Base-by-base conservation (phyloP, 1,140 invertebrate genomes). In the Scaptodrosophila lebanonensis region DNA sequence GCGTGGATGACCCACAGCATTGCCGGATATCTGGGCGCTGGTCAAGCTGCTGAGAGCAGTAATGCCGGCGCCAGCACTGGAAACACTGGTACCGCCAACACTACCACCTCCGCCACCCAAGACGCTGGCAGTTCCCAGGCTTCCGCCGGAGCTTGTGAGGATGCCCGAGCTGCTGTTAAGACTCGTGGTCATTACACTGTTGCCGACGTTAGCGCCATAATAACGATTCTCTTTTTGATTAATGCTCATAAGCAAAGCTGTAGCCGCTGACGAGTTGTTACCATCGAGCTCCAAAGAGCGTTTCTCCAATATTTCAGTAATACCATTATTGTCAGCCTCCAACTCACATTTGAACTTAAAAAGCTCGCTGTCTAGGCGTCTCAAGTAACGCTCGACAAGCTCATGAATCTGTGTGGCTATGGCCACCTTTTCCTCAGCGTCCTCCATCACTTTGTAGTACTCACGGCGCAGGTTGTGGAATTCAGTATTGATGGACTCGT, bases 301-400 rank as follows among this genome's bases (percentile, higher is more conserved):
- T 88, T 98, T 98, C 87, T 99, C 97, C 54, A 99, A 87, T 22
- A 97, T 90, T 89, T 98, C 97, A 7, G 98, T 99, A 35, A 99
- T 98, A 11, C 98, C 98, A 67, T 97, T 95, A 89, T 99, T 97
- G 87, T 99, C 97, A 16, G 97, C 97, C 89, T 99, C 98, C 32
- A 99, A 85, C 88, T 99, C 98, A 91, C 98, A 96, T 89, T 99
- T 99, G 87, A 99, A 99, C 87, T 99, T 99, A 67, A 96, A 93
- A 22, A 98, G 87, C 86, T 99, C 98, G 84, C 95, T 95, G 85
- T 99, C 97, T 36, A 99, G 88, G 87, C 95, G 91, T 56, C 97
- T 89, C 67, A 97, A 89, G 89, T 98, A 98, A 83, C 96, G 92
- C 79, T 98, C 95, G 42, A 99, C 95, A 64, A 98, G 89, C 69